Evolutionary conservation across 2,888 invertebrate species (phyloP).

Genomic region (Melieria crassipennis): DNA sequence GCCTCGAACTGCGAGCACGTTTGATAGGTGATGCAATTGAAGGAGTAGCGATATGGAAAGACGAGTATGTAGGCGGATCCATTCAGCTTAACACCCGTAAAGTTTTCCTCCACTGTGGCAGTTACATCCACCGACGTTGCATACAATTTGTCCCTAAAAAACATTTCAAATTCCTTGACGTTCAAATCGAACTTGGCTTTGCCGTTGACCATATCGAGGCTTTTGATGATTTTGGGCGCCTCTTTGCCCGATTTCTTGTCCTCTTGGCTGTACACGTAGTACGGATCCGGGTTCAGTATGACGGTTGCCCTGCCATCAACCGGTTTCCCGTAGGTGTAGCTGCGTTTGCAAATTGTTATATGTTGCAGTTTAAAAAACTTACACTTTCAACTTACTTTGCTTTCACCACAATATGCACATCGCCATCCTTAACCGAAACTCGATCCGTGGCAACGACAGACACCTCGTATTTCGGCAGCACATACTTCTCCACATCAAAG

Average conservation of each 20-base stretch:
- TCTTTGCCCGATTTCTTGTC: conserved; percentile 28
- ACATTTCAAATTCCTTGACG: conserved; percentile 52
- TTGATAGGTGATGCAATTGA: conserved; percentile 74
- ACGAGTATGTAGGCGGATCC: conserved; percentile 78
- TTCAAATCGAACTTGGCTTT: conserved; percentile 59
- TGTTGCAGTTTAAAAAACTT: neutral
- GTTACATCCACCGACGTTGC: conserved; percentile 69
- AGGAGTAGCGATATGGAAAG: conserved; percentile 79
- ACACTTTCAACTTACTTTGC: conserved; percentile 52
- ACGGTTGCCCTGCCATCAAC: conserved; percentile 89
- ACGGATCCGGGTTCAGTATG: conserved; percentile 66
- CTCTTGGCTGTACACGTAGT: conserved; percentile 36
- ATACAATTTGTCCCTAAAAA: conserved; percentile 41
- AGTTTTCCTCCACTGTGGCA: conserved; percentile 89
- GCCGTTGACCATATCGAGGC: conserved; percentile 56
- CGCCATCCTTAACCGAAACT: conserved; percentile 83
- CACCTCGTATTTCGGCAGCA: conserved; percentile 92
- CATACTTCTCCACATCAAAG: conserved; percentile 84
- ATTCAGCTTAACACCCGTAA: conserved; percentile 84
- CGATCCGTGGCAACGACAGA: conserved; percentile 83
- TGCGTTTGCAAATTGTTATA: conserved; percentile 53
- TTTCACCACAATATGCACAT: conserved; percentile 77
- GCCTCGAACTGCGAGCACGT: conserved; percentile 91
- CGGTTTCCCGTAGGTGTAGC: conserved; percentile 79
- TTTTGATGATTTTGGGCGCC: conserved; percentile 48